A percentile compares a stretch with the other conserved stretches of the same genome.
phyloP scores from a whole-genome alignment of 2,797 vertebrate genomes.

The Tiaroga cobitis region DNA sequence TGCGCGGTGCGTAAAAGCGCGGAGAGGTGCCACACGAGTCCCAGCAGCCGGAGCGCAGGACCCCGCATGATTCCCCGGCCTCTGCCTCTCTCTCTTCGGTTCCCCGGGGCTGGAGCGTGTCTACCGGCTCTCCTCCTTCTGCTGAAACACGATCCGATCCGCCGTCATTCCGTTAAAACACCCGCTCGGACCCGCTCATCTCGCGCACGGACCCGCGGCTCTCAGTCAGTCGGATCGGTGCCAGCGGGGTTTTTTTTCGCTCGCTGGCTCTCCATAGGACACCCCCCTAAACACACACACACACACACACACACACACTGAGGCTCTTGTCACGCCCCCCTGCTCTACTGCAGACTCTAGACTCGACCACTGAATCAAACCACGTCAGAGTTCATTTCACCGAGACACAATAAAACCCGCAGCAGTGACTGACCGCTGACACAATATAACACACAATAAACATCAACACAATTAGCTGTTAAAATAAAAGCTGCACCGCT shows the following conservation, averaged over 20 bases:
- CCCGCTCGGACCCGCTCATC: slow-evolving; percentile 38
- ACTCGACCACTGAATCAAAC: slow-evolving; percentile 38
- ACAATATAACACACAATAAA: neutral
- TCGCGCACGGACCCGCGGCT: slow-evolving; percentile 20
- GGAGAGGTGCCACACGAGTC: slow-evolving; percentile 87
- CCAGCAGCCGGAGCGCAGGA: slow-evolving; percentile 81
- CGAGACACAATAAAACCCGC: neutral
- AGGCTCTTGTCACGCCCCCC: slow-evolving; percentile 56
- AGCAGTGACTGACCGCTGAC: neutral
- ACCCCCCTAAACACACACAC: slow-evolving; percentile 65
- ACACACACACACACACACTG: slow-evolving; percentile 68
- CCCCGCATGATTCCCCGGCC: slow-evolving; percentile 84
- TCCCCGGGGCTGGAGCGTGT: slow-evolving; percentile 60
- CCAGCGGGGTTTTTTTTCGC: slow-evolving; percentile 72
- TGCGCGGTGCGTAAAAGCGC: slow-evolving; percentile 78
- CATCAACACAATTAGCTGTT: neutral
- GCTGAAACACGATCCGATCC: slow-evolving; percentile 77
- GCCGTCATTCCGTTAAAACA: slow-evolving; percentile 77
- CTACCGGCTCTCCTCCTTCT: slow-evolving; percentile 73
- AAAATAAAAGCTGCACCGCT: neutral
- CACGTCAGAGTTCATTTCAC: slow-evolving; percentile 50
- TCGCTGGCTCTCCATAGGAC: slow-evolving; percentile 76
- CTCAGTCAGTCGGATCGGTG: slow-evolving; percentile 71
- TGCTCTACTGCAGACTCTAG: neutral
- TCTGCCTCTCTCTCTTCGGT: slow-evolving; percentile 57